A percentile compares a stretch with the other conserved stretches of the same genome.
These are phyloP conservation scores for Actinernus sp. DNA, from an alignment of 92 coral and sea anemone species.

Conservation along the genomic window DNA sequence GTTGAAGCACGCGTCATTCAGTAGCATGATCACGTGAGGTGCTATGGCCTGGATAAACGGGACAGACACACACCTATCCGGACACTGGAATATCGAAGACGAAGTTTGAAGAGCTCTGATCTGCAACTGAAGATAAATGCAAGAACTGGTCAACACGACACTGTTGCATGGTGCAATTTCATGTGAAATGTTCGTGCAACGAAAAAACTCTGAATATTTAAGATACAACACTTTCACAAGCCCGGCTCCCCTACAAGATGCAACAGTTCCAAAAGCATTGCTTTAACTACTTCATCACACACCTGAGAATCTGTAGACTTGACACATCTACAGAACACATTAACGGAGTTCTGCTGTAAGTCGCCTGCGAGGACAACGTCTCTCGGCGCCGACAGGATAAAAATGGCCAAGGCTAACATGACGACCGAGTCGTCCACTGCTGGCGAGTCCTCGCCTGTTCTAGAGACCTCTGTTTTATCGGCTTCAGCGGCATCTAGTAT, in stretches of 20 bases:
- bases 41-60: slow-evolving; percentile 93
- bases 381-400: slow-evolving; percentile 92
- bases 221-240: too few relatives aligned
- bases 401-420: slow-evolving; percentile 87
- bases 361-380: slow-evolving; percentile 85
- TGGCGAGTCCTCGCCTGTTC: slow-evolving; percentile 17
- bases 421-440: slow-evolving; percentile 83
- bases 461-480: slow-evolving; percentile 16
- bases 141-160: not conserved
- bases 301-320: slow-evolving; percentile 80
- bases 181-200: too few relatives aligned
- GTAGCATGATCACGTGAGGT: slow-evolving; percentile 87
- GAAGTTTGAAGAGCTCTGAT: slow-evolving; percentile 91
- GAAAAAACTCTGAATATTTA: too few relatives aligned
- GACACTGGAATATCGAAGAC: slow-evolving; percentile 87
- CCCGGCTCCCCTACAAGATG: too few relatives aligned
- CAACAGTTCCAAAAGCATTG: too few relatives aligned
- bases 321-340: slow-evolving; percentile 84
- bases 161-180: too few relatives aligned
- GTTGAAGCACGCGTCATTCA: slow-evolving; percentile 81
- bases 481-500: slow-evolving; percentile 69
- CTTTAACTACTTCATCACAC: too few relatives aligned
- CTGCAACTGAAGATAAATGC: slow-evolving; percentile 31
- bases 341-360: slow-evolving; percentile 81
- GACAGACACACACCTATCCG: slow-evolving; percentile 70